These are phyloP conservation scores for Cepaea hortensis DNA, from an alignment of 2,888 invertebrate genomes.

Conservation along the genomic window DNA sequence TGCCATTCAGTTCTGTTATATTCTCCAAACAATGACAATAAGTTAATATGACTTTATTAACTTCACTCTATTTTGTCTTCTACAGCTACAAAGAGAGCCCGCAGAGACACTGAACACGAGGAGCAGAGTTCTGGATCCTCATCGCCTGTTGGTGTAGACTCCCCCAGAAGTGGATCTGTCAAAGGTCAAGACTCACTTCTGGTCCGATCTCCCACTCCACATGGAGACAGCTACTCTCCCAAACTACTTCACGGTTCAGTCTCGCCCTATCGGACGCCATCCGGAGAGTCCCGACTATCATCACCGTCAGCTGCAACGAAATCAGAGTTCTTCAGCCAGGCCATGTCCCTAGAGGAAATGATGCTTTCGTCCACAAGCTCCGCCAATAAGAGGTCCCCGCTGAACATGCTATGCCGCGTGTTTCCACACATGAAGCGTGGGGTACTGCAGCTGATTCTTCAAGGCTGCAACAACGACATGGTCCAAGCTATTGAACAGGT, in stretches of 20 bases:
- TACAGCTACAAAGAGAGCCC: constrained; percentile 59
- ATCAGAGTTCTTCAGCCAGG: constrained; percentile 7
- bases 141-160: constrained; percentile 21
- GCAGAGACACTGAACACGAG: constrained; percentile 54
- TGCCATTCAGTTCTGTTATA: too few relatives aligned
- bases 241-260: constrained; percentile 47
- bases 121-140: constrained; percentile 35
- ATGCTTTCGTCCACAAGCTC: constrained; percentile 92
- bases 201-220: constrained; percentile 53
- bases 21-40: too few relatives aligned
- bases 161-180: constrained; percentile 24
- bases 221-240: constrained; percentile 54
- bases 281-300: constrained; percentile 24
- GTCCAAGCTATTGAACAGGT: constrained; percentile 95
- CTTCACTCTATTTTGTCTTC: constrained; percentile 12
- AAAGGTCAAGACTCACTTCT: constrained; percentile 25
- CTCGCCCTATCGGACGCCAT: constrained; percentile 30
- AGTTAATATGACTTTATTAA: too few relatives aligned
- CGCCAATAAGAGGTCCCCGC: constrained; percentile 84
- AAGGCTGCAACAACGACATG: constrained; percentile 90
- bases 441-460: constrained; percentile 90
- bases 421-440: constrained; percentile 91
- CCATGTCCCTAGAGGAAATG: constrained; percentile 28
- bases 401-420: constrained; percentile 91
- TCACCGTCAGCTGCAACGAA: constrained; percentile 11